phyloP scores from a whole-genome alignment of 30 jellyfish, hydroid and myxozoan species.

The Rhopilema esculentum region DNA sequence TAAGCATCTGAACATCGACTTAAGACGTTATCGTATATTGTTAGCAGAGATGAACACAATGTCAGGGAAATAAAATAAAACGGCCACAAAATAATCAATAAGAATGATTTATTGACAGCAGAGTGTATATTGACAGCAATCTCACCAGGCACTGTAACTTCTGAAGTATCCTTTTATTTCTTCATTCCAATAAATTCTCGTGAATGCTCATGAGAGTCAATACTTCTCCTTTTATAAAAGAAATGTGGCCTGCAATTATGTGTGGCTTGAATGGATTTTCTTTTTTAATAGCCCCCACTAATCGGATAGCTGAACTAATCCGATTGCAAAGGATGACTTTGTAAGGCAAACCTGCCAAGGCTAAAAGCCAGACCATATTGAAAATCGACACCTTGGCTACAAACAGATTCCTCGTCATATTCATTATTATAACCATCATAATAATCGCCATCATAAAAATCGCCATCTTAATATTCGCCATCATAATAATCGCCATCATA shows the following conservation, averaged over 20 bases:
- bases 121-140: too few species aligned
- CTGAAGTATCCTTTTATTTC: background rate
- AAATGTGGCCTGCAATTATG: background rate
- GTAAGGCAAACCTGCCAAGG: background rate
- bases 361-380: conserved; percentile 8
- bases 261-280: background rate
- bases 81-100: too few species aligned
- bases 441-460: too few species aligned
- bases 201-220: background rate
- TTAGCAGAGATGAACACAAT: background rate
- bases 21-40: too few species aligned
- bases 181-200: background rate
- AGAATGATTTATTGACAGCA: too few species aligned
- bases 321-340: conserved; percentile 9
- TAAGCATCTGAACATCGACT: background rate
- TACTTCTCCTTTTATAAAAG: background rate
- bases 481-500: too few species aligned
- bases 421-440: background rate
- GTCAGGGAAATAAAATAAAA: too few species aligned
- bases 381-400: background rate
- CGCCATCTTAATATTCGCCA: too few species aligned
- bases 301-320: conserved; percentile 39
- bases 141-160: background rate
- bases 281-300: conserved; percentile 37
- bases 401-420: background rate